Conservation (phyloP, 2,113 vertebrate species). For the Sturnira hondurensis region DNA sequence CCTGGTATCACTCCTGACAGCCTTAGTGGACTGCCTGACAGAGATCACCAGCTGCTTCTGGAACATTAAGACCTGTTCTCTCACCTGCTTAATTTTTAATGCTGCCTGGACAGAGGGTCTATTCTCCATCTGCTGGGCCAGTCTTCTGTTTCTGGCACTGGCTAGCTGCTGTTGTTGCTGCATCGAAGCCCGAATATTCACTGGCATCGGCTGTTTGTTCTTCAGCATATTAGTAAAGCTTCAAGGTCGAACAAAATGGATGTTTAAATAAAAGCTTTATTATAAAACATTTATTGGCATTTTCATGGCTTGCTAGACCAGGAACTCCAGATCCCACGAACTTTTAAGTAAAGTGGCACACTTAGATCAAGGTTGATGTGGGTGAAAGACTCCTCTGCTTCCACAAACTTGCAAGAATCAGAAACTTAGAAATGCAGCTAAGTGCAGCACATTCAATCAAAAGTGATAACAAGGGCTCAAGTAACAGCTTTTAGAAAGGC, state of each 20-base stretch:
- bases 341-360: constrained; percentile 78
- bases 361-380: constrained; percentile 69
- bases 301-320: constrained; percentile 82
- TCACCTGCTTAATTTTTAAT: constrained; percentile 97
- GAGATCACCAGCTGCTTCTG: constrained; percentile 13
- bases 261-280: constrained; percentile 85
- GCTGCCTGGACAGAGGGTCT: constrained; percentile 98
- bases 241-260: constrained; percentile 93
- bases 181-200: constrained; percentile 98
- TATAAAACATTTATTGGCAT: constrained; percentile 84
- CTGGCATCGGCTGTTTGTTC: constrained; percentile 98
- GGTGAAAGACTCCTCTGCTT: constrained; percentile 76
- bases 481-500: constrained; percentile 69
- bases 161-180: constrained; percentile 95
- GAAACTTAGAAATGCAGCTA: constrained; percentile 76
- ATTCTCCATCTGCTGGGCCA: constrained; percentile 99
- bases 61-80: constrained; percentile 41
- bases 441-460: constrained; percentile 69
- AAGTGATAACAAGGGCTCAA: constrained; percentile 71
- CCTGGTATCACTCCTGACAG: background rate
- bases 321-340: constrained; percentile 83
- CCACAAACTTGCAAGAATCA: constrained; percentile 78
- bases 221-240: constrained; percentile 99
- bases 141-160: constrained; percentile 96
- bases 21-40: constrained; percentile 10